A percentile compares a stretch with the other conserved stretches of the same genome.
Evolutionary conservation across 2,113 vertebrate genomes (phyloP).

Genomic region (Ahaetulla prasina): DNA sequence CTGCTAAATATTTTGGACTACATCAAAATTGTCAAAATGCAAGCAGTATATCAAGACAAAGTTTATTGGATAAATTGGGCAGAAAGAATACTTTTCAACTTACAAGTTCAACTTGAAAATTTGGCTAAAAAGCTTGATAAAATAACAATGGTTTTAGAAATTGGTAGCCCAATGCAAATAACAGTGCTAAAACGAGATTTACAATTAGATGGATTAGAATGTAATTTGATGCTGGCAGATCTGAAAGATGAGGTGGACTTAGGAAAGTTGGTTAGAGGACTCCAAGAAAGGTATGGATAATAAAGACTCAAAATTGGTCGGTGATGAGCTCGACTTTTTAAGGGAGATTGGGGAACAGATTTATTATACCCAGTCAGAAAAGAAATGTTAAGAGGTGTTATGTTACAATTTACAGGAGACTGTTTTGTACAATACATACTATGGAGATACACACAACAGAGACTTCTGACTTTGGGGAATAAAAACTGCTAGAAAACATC

Average conservation of each 20-base stretch:
- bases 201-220: neutral
- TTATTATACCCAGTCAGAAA: neutral
- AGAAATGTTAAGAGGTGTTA: neutral
- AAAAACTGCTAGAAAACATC: neutral
- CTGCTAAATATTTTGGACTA: neutral
- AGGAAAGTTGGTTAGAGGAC: neutral
- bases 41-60: neutral
- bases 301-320: neutral
- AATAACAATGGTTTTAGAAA: neutral
- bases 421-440: neutral
- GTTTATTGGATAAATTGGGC: neutral
- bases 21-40: neutral
- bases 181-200: neutral
- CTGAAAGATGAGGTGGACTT: neutral
- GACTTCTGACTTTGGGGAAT: neutral
- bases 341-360: neutral
- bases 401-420: neutral
- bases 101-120: neutral
- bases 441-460: neutral
- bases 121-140: neutral
- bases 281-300: neutral
- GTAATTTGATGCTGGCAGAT: neutral
- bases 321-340: neutral
- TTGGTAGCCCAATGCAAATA: neutral
- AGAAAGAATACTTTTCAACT: neutral